Conservation (phyloP, 1,140 invertebrate genomes). For the Drosophila saltans region DNA sequence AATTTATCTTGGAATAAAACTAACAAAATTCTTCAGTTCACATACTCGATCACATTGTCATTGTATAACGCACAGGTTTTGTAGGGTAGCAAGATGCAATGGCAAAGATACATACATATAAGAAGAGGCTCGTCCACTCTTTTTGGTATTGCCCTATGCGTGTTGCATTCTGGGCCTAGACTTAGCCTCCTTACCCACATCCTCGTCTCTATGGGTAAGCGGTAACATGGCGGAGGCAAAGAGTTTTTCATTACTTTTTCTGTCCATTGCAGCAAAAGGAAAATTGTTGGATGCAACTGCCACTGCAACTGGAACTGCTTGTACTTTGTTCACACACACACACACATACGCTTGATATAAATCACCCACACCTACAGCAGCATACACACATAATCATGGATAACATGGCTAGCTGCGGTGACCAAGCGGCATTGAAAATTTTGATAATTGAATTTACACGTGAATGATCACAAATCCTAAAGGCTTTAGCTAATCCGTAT, state of each 20-base stretch:
- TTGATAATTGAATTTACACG: slow-evolving; percentile 81
- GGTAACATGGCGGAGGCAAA: slow-evolving; percentile 13
- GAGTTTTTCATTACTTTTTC: slow-evolving; percentile 61
- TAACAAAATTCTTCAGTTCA: no score
- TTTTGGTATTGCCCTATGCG: slow-evolving; percentile 33
- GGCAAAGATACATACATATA: slow-evolving; percentile 48
- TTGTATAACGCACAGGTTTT: neutral
- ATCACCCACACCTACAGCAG: slow-evolving; percentile 39
- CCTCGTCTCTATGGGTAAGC: neutral
- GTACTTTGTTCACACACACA: slow-evolving; percentile 40
- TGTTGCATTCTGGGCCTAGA: slow-evolving; percentile 6
- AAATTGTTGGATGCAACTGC: slow-evolving; percentile 56
- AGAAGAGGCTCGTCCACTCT: slow-evolving; percentile 38
- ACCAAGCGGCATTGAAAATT: slow-evolving; percentile 60
- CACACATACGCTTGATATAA: slow-evolving; percentile 36
- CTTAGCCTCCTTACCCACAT: neutral
- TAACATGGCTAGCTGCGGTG: slow-evolving; percentile 26
- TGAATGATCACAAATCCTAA: slow-evolving; percentile 77
- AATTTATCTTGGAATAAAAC: no score
- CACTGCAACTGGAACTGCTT: slow-evolving; percentile 54
- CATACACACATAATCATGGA: slow-evolving; percentile 29
- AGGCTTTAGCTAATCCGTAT: slow-evolving; percentile 55
- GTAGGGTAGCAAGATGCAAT: slow-evolving; percentile 50
- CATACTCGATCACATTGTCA: neutral
- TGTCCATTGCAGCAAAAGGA: slow-evolving; percentile 57